Base-by-base conservation (phyloP, 2,113 vertebrate genomes). In the Lichenostomus cassidix region DNA sequence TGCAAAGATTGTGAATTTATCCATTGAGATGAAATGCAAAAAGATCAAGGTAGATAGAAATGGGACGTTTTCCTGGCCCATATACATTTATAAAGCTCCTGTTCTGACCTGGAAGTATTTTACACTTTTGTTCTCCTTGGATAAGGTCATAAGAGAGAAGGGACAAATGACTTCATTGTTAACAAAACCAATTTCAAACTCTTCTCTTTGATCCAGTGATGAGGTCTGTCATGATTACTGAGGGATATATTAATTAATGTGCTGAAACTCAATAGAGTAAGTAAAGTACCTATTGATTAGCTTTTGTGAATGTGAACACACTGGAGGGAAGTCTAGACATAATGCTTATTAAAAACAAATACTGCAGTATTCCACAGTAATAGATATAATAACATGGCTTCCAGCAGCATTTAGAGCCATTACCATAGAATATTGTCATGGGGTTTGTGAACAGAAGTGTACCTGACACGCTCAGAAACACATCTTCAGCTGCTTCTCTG, bases 231-330 rank as follows among this genome's bases (percentile, higher is more conserved):
- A 55, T 59, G 68, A 92, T 91, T 87, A 76, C 68, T 42, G 47
- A 71, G 31, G 42, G 25, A 86, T 67, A 55, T 14, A 46, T 55
- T 85, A 89, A 83, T 83, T 95, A 83, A 74, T 49, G 39, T 92
- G 27, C 10, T 89, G 42, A 59, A 95, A 94, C 35, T 80, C 64
- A 60, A 25, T 65, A 64, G 7, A 49, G 10, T 69, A 79, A 80
- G 59, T 50, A 74, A 77, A 94, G 37, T 31, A 90, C 74, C 16
- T 90, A 90, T 77, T 93, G 83, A 93, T 81, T 63, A 89, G 23
- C 31, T 9, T 92, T 63, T 77, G 56, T 50, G 86, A 88, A 77
- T 28, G 83, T 1, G 7, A 78, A 42, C 12, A 81, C 19, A 41
- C 35, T 42, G 16, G 62, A 89, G 64, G 35, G 20, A 83, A 93